Conservation (phyloP, 2,797 vertebrate genomes). For the Poecilia wingei region DNA sequence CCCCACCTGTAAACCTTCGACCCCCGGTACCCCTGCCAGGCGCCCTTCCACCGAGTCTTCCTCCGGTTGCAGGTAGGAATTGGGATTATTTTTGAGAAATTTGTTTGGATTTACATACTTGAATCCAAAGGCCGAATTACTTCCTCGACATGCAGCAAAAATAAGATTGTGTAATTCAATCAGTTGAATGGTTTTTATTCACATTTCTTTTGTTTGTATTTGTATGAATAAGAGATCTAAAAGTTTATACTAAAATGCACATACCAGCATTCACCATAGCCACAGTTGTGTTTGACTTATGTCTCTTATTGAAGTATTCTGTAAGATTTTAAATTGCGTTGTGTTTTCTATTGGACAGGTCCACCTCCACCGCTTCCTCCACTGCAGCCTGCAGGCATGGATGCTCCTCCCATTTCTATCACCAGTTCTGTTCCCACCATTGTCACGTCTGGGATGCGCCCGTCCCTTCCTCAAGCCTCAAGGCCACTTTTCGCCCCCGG, state of each 20-base stretch:
- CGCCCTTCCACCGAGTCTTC: constrained; percentile 92
- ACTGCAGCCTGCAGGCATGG: constrained; percentile 93
- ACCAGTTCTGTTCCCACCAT: constrained; percentile 95
- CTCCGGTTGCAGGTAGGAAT: constrained; percentile 90
- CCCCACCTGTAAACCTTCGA: constrained; percentile 91
- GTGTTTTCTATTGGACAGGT: constrained; percentile 76
- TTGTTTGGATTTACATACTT: background rate
- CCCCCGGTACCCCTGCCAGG: constrained; percentile 93
- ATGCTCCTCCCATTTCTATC: constrained; percentile 93
- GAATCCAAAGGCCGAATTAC: background rate
- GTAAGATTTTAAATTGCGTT: background rate
- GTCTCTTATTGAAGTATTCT: background rate
- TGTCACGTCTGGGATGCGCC: constrained; percentile 93
- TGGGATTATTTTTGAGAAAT: background rate
- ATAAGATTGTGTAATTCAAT: background rate
- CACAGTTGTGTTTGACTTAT: background rate
- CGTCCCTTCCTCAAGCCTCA: constrained; percentile 88
- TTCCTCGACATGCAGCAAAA: background rate
- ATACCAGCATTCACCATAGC: background rate
- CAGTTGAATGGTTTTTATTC: background rate
- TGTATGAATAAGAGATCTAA: background rate
- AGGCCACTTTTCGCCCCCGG: constrained; percentile 89
- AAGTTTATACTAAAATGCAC: background rate
- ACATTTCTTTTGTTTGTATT: background rate
- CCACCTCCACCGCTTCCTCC: constrained; percentile 95